phyloP scores from a whole-genome alignment of 2,113 vertebrate genomes.

The Aegithalos caudatus region DNA sequence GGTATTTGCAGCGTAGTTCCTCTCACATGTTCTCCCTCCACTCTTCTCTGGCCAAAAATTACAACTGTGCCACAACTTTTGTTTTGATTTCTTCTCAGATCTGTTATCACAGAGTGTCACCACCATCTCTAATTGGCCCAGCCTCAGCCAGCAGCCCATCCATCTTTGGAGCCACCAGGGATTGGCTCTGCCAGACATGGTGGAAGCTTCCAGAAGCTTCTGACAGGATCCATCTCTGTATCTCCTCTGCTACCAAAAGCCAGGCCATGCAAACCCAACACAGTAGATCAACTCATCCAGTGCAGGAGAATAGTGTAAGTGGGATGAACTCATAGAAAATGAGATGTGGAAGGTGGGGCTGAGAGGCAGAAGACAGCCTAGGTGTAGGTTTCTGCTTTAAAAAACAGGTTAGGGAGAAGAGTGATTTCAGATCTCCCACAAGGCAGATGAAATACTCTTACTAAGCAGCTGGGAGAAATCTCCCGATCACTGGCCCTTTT shows the following conservation, averaged over 20 bases:
- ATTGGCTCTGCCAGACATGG: not conserved
- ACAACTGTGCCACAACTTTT: not conserved
- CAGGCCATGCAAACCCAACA: not conserved
- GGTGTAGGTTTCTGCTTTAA: not conserved
- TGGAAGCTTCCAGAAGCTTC: not conserved
- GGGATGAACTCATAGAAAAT: not conserved
- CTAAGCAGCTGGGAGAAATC: not conserved
- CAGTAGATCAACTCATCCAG: not conserved
- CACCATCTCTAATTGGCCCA: not conserved
- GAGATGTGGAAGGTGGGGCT: not conserved
- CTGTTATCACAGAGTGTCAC: not conserved
- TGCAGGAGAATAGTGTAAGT: not conserved
- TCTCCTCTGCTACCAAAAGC: not conserved
- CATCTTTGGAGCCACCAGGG: not conserved
- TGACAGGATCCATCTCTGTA: not conserved
- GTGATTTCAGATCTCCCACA: not conserved
- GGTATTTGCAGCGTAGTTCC: not conserved
- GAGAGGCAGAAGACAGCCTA: not conserved
- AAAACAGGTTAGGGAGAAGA: not conserved
- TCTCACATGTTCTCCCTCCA: not conserved
- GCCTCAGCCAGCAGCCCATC: rapidly evolving
- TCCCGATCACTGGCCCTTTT: not conserved
- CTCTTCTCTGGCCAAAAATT: not conserved
- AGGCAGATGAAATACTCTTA: not conserved
- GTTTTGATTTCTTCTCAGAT: not conserved